These are phyloP conservation scores for Macquaria australasica DNA, from an alignment of 2,113 vertebrate genomes.

Conservation along the genomic window DNA sequence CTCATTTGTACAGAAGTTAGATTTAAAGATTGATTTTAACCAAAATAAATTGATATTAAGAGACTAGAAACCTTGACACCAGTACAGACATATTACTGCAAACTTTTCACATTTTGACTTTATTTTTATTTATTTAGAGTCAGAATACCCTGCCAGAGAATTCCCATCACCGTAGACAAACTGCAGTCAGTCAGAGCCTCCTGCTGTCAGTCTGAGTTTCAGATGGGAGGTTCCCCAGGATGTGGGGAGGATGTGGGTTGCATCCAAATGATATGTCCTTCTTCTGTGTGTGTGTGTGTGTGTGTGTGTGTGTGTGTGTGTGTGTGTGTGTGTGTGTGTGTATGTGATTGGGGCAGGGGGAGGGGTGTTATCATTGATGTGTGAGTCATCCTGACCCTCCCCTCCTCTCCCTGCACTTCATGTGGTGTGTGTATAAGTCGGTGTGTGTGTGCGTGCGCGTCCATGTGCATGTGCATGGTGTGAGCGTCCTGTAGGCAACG, in stretches of 20 bases:
- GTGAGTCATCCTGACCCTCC: slow-evolving; percentile 82
- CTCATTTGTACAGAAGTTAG: not conserved
- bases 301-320: slow-evolving; percentile 13
- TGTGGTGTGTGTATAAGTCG: slow-evolving; percentile 25
- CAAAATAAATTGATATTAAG: not conserved
- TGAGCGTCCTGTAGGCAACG: not conserved
- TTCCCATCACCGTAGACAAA: slow-evolving; percentile 63
- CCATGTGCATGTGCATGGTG: not conserved
- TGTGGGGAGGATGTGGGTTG: slow-evolving; percentile 77
- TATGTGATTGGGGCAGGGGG: slow-evolving; percentile 43
- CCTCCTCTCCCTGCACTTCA: slow-evolving; percentile 61
- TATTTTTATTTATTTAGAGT: slow-evolving; percentile 19
- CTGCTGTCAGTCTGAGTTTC: slow-evolving; percentile 65
- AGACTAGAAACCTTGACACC: not conserved
- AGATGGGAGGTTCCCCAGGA: slow-evolving; percentile 78
- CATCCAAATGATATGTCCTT: slow-evolving; percentile 76
- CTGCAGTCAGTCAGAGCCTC: slow-evolving; percentile 51
- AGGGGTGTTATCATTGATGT: slow-evolving; percentile 74
- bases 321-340: slow-evolving; percentile 33
- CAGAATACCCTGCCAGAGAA: slow-evolving; percentile 37
- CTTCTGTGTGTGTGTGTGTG: slow-evolving; percentile 30
- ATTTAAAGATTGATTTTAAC: not conserved
- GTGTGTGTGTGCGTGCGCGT: not conserved
- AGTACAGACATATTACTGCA: not conserved
- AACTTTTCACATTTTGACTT: not conserved